Percentiles rank a stretch among this genome's conserved stretches.
These are phyloP conservation scores for Oreonectes daqikongensis DNA, from an alignment of 2,797 vertebrate species.

Conservation along the genomic window DNA sequence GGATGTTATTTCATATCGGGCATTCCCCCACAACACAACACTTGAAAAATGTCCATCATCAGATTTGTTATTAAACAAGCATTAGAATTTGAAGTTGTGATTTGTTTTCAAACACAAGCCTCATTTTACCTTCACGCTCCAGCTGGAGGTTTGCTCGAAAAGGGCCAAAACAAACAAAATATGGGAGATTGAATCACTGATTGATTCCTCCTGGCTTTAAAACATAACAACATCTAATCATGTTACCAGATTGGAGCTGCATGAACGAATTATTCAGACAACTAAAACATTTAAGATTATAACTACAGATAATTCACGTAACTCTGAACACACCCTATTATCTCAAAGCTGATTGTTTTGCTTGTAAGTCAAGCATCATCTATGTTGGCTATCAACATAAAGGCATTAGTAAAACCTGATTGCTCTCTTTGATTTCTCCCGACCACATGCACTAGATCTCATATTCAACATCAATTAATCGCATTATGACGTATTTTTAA, in stretches of 20 bases:
- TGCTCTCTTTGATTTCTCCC: constrained; percentile 21
- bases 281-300: constrained; percentile 30
- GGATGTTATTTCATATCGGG: background rate
- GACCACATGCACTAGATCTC: background rate
- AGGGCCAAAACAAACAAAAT: constrained; percentile 13
- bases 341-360: constrained; percentile 36
- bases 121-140: constrained; percentile 13
- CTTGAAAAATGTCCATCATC: constrained; percentile 21
- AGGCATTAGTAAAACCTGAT: constrained; percentile 14
- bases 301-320: constrained; percentile 32
- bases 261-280: constrained; percentile 38
- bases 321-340: constrained; percentile 27
- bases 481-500: constrained; percentile 16
- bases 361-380: constrained; percentile 21
- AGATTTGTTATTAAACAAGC: constrained; percentile 23
- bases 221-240: constrained; percentile 42
- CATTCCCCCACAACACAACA: background rate
- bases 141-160: constrained; percentile 19
- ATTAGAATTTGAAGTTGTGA: background rate
- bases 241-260: constrained; percentile 35
- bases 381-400: constrained; percentile 17
- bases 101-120: constrained; percentile 25
- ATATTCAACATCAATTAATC: constrained; percentile 30
- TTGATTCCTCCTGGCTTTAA: constrained; percentile 39
- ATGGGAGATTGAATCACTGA: constrained; percentile 9